Evolutionary conservation across 2,888 invertebrate species (phyloP).

Genomic region (Petrolisthes cinctipes): DNA sequence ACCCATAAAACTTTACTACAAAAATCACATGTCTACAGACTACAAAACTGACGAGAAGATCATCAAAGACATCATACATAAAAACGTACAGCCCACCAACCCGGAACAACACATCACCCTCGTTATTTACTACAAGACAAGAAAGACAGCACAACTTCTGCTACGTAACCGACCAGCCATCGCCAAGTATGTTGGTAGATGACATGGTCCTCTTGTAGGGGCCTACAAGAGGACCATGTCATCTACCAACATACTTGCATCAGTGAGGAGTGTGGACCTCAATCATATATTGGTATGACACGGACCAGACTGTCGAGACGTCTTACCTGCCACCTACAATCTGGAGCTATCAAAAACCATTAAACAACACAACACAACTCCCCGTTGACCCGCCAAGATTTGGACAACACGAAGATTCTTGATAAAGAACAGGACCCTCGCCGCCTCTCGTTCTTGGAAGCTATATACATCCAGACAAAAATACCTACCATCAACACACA

Average conservation of each 20-base stretch:
- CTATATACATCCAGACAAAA: slow-evolving; percentile 1
- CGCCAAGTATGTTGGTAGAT: too few species aligned
- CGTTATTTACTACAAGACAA: neutral
- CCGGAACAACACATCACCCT: slow-evolving; percentile 7
- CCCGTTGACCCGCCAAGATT: neutral
- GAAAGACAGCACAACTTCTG: neutral
- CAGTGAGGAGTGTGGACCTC: slow-evolving; percentile 18
- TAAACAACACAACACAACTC: neutral
- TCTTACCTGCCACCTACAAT: neutral
- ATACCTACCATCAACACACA: too few species aligned
- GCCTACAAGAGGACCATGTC: slow-evolving; percentile 20
- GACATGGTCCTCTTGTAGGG: too few species aligned
- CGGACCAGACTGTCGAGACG: neutral
- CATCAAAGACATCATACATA: neutral
- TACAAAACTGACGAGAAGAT: neutral
- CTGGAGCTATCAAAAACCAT: neutral
- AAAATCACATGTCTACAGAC: slow-evolving; percentile 2
- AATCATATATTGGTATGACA: slow-evolving; percentile 13
- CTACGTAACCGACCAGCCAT: neutral
- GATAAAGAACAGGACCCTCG: neutral
- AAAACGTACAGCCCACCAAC: neutral
- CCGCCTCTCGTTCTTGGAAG: neutral
- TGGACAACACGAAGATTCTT: neutral
- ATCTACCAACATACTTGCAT: neutral
- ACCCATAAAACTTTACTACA: slow-evolving; percentile 10